Conservation (phyloP, 1,140 invertebrate genomes). For the Heliconius hewitsoni region DNA sequence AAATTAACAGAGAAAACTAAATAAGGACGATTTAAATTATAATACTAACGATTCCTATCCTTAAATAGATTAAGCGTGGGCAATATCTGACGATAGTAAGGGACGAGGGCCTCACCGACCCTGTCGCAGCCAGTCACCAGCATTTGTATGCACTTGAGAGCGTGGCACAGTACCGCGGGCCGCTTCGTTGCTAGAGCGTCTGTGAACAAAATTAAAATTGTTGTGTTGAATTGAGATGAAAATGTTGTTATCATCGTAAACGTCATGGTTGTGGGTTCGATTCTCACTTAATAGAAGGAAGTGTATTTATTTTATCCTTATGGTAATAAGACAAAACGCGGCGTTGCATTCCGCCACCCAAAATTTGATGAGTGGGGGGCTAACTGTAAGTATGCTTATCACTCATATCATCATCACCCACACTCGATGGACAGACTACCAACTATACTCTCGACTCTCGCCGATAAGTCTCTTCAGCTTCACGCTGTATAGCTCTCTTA, state of each 20-base stretch:
- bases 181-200: constrained; percentile 92
- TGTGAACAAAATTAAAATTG: constrained; percentile 60
- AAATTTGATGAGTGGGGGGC: not conserved
- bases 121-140: constrained; percentile 90
- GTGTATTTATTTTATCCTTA: no score
- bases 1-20: no score
- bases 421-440: no score
- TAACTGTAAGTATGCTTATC: not conserved
- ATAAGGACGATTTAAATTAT: not conserved
- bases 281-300: no score
- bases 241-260: not conserved
- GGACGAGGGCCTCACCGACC: constrained; percentile 93
- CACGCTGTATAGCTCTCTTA: no score
- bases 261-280: no score
- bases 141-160: constrained; percentile 91
- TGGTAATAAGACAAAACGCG: no score
- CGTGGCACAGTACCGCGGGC: constrained; percentile 88
- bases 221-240: not conserved
- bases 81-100: constrained; percentile 95
- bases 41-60: constrained; percentile 85
- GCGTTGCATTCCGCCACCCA: no score
- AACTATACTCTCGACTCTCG: no score
- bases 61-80: constrained; percentile 95
- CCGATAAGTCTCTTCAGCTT: no score
- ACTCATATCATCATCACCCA: no score